A percentile compares a stretch with the other conserved stretches of the same genome.
Conservation (phyloP, 2,113 vertebrate genomes). For the Rhineura floridana region DNA sequence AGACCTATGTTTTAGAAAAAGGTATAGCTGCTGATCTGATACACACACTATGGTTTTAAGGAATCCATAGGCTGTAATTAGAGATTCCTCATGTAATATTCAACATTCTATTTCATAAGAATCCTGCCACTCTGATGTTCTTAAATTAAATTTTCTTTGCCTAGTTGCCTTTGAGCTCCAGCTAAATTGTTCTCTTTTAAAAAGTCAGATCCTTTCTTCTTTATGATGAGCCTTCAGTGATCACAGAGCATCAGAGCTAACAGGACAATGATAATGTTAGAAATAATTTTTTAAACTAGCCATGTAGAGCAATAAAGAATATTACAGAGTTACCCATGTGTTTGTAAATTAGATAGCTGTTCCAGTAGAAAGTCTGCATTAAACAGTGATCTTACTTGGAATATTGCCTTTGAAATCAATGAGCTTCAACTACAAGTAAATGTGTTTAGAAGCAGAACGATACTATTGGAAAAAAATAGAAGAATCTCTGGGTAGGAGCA, state of each 20-base stretch:
- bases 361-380: background rate
- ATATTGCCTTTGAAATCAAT: background rate
- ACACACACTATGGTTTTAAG: background rate
- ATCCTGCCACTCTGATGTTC: background rate
- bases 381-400: background rate
- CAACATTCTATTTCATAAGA: background rate
- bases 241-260: background rate
- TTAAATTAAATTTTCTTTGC: background rate
- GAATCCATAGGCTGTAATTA: background rate
- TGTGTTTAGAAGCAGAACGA: background rate
- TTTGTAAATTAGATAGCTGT: background rate
- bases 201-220: background rate
- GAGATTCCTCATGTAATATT: background rate
- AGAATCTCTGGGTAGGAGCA: background rate
- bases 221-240: background rate
- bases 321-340: background rate
- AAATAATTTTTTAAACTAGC: background rate
- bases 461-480: background rate
- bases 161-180: accelerated
- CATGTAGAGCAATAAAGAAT: background rate
- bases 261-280: background rate
- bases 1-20: background rate
- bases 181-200: background rate
- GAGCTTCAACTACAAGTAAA: background rate
- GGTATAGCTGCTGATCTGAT: background rate